These are phyloP conservation scores for Anarsia innoxiella DNA, from an alignment of 2,888 invertebrate species.

Conservation along the genomic window DNA sequence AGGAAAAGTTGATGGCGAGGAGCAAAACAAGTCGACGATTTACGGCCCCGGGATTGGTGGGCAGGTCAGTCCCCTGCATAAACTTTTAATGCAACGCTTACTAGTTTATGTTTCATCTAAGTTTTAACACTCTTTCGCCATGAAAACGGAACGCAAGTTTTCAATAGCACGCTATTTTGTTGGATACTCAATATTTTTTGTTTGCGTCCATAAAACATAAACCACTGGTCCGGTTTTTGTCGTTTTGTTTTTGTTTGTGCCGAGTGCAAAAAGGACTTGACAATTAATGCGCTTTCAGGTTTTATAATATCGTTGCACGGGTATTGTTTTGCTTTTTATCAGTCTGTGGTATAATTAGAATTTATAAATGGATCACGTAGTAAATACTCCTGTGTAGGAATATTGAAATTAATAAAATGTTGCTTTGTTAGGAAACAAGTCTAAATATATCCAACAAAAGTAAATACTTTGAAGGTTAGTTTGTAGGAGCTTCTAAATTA, in stretches of 20 bases:
- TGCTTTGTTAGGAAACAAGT: too few species aligned
- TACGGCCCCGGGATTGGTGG: constrained; percentile 42
- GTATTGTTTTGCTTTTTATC: constrained; percentile 8
- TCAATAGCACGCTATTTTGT: constrained; percentile 25
- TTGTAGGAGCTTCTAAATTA: neutral
- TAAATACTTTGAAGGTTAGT: neutral
- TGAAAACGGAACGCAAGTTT: constrained; percentile 33
- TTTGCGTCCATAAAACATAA: constrained; percentile 36
- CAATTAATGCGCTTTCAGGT: constrained; percentile 30
- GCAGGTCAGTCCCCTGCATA: constrained; percentile 44
- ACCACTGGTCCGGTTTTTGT: constrained; percentile 21
- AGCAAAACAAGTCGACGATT: constrained; percentile 39
- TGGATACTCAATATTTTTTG: constrained; percentile 33
- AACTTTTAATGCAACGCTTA: constrained; percentile 30
- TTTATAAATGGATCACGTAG: too few species aligned
- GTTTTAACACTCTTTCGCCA: constrained; percentile 30
- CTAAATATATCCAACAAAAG: too few species aligned
- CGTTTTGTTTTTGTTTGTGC: constrained; percentile 31
- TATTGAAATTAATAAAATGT: too few species aligned
- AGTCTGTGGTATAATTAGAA: too few species aligned
- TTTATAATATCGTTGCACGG: constrained; percentile 18
- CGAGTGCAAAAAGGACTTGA: constrained; percentile 24
- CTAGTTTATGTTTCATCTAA: constrained; percentile 16
- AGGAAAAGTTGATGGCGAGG: constrained; percentile 28
- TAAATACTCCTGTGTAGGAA: too few species aligned